Base-by-base conservation (phyloP, 2,888 invertebrate genomes). In the Xestia sexstrigata region DNA sequence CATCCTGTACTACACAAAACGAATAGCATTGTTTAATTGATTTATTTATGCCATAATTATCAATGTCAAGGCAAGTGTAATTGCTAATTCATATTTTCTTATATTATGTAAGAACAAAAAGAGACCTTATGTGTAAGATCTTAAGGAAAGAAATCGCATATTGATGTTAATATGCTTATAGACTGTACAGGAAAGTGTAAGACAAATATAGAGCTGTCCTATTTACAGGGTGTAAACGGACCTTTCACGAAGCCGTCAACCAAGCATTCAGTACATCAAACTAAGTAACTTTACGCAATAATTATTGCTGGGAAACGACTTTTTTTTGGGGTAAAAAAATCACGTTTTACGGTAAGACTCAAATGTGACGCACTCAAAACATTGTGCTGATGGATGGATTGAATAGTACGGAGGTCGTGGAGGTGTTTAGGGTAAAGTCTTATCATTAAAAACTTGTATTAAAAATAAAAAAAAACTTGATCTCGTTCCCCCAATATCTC, bases 41-140 rank as follows among this genome's bases (percentile, higher is more conserved):
- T 74, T 42, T 49, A 52, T 35, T 20, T 52, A 52, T 35, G 52
- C 42, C 76, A n/a, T 75, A 75, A 62, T 42, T 35, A 39, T n/a
- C 5, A 26, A 26, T 30, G 8, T 39, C 1, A 26, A 30, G 23
- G 17, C 17, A 52, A 39, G 1, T 13, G 1, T 13, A 55, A 55
- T 55, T 55, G 5, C 0, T 26, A 26, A 45, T 65, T 69, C 39
- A n/a, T 69, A 35, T n/a, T 39, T 11, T n/a, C 20, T 39, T 58
- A 60, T 8, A 17, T 30, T 60, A 30, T 30, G 11, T 0, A 35
- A 52, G 9, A n/a, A 30, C 30, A 70, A 42, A 45, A 71, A 20
- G 58, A 45, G 11, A 30, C 30, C 45, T n/a, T 67, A 45, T 11
- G 17, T 66, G 17, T n/a, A 23, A 8, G 11, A 7, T 0, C 2